Conservation (phyloP, 2,888 invertebrate genomes). For the Xylocampa areola region DNA sequence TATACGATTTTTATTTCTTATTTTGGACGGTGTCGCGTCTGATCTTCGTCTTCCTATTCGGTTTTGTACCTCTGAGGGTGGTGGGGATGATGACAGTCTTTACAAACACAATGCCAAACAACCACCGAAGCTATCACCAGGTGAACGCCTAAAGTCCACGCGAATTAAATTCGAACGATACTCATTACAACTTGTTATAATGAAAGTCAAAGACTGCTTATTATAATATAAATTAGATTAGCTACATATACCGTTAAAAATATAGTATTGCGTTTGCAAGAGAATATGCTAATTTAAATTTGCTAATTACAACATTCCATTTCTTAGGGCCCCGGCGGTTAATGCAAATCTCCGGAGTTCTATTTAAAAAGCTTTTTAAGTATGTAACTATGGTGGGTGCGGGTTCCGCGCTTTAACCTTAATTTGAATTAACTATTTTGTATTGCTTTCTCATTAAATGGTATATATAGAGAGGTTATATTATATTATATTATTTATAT, state of each 20-base stretch:
- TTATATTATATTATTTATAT: too few species aligned
- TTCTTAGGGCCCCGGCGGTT: conserved; percentile 41
- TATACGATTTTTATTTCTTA: too few species aligned
- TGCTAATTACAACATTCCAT: conserved; percentile 47
- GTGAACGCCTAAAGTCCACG: too few species aligned
- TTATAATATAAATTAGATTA: conserved; percentile 35
- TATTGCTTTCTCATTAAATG: too few species aligned
- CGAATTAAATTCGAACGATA: background rate
- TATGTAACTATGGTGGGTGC: conserved; percentile 27
- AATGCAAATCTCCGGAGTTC: conserved; percentile 40
- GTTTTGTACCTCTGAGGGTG: too few species aligned
- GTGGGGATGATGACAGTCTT: too few species aligned
- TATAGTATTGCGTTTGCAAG: conserved; percentile 28
- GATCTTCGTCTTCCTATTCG: too few species aligned
- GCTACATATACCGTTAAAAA: conserved; percentile 3
- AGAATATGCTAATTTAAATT: conserved; percentile 46
- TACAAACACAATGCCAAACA: too few species aligned
- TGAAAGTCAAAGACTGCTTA: conserved; percentile 24
- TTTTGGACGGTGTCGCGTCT: too few species aligned
- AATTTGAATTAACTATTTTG: background rate
- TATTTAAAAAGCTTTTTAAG: conserved; percentile 46
- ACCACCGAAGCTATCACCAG: too few species aligned
- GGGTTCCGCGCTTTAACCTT: conserved; percentile 14
- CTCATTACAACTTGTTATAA: conserved; percentile 8
- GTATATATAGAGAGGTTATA: too few species aligned